A percentile compares a stretch with the other conserved stretches of the same genome.
phyloP scores from a whole-genome alignment of 2,888 invertebrate genomes.

The Monochamus alternatus region DNA sequence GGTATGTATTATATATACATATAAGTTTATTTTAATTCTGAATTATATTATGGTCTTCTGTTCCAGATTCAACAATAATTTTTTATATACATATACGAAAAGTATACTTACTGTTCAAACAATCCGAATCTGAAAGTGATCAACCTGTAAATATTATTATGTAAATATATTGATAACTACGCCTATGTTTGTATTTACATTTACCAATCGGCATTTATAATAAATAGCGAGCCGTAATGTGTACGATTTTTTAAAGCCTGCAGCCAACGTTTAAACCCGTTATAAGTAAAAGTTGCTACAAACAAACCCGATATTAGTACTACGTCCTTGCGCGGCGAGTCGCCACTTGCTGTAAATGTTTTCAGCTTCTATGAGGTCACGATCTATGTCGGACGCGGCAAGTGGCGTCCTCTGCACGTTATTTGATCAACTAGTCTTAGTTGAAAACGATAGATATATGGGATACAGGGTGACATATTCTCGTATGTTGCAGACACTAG shows the following conservation, averaged over 20 bases:
- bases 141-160: too few species aligned
- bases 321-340: slow-evolving; percentile 12
- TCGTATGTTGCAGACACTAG: not conserved
- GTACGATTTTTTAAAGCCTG: slow-evolving; percentile 1
- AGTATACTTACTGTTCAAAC: too few species aligned
- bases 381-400: not conserved
- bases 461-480: not conserved
- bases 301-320: not conserved
- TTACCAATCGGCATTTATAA: not conserved
- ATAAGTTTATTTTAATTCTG: too few species aligned
- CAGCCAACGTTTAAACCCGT: not conserved
- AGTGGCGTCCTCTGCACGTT: slow-evolving; percentile 17
- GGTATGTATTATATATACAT: too few species aligned
- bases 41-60: too few species aligned
- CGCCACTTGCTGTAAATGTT: slow-evolving; percentile 23
- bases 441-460: not conserved
- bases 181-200: not conserved
- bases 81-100: too few species aligned
- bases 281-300: slow-evolving; percentile 28
- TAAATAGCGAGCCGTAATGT: not conserved
- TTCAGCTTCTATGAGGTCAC: not conserved
- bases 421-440: not conserved
- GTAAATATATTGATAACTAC: not conserved
- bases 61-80: too few species aligned
- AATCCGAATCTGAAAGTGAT: too few species aligned